These are phyloP conservation scores for Ivindomyrus marchei DNA, from an alignment of 2,113 vertebrate genomes.

Conservation along the genomic window DNA sequence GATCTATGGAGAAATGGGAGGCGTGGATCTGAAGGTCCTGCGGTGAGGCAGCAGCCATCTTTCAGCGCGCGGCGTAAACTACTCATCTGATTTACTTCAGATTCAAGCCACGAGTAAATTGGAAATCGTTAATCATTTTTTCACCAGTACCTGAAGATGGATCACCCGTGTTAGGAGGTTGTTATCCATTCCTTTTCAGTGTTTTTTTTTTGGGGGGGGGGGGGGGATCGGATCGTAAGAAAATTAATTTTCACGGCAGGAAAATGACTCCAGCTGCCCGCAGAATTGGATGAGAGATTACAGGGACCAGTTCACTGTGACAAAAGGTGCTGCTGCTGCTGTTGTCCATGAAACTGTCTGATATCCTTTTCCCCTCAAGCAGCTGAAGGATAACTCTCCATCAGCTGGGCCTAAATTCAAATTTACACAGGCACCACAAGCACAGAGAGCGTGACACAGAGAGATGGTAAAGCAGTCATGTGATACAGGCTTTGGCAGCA, in stretches of 20 bases:
- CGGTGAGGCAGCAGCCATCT: constrained; percentile 46
- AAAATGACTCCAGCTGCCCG: constrained; percentile 41
- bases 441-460: not conserved
- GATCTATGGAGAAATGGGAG: constrained; percentile 31
- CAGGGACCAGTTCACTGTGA: constrained; percentile 28
- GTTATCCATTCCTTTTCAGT: constrained; percentile 48
- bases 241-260: constrained; percentile 52
- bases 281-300: constrained; percentile 45
- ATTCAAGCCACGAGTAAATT: constrained; percentile 67
- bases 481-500: not conserved
- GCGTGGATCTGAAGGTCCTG: constrained; percentile 49
- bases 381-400: not conserved
- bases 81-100: constrained; percentile 63
- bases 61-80: constrained; percentile 47
- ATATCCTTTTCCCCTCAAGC: not conserved
- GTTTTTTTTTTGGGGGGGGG: constrained; percentile 38
- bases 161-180: constrained; percentile 62
- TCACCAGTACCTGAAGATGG: constrained; percentile 58
- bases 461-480: not conserved
- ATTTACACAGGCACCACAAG: not conserved
- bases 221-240: constrained; percentile 40
- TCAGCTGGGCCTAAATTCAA: not conserved
- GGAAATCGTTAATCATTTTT: constrained; percentile 75
- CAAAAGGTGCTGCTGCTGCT: constrained; percentile 32
- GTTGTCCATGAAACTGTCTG: not conserved